These are phyloP conservation scores for Streblospio benedicti DNA, from an alignment of 1,140 invertebrate genomes.

Conservation along the genomic window DNA sequence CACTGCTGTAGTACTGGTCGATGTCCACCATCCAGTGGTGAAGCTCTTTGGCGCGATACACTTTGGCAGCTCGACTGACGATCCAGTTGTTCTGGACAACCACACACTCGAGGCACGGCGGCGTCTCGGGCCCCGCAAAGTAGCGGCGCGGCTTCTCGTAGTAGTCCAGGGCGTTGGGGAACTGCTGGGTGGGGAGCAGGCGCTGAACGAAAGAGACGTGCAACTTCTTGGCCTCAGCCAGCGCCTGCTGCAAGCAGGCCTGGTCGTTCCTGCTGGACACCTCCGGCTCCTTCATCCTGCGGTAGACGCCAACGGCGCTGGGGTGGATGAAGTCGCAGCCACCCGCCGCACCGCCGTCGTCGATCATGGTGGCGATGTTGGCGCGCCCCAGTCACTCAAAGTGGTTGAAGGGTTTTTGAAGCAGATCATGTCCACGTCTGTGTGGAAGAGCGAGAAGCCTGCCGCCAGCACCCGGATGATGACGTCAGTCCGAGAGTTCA, in stretches of 20 bases:
- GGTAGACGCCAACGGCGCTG: no score
- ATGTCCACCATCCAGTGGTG: conserved; percentile 10
- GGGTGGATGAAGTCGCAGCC: no score
- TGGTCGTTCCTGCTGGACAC: no score
- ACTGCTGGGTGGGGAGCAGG: not conserved
- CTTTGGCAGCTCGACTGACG: conserved; percentile 8
- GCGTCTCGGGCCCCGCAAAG: not conserved
- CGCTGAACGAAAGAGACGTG: no score
- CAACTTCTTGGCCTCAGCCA: no score
- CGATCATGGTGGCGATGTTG: no score
- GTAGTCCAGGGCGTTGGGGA: not conserved
- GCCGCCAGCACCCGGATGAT: not conserved
- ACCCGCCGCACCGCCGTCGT: no score
- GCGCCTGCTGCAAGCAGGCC: no score
- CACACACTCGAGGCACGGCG: not conserved
- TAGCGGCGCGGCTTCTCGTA: not conserved
- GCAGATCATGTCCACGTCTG: conserved; percentile 13
- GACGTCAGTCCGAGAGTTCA: conserved; percentile 9
- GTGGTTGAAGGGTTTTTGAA: conserved; percentile 11
- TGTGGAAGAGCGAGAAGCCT: not conserved
- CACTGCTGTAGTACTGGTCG: conserved; percentile 13
- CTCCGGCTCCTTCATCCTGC: no score
- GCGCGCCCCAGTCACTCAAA: no score
- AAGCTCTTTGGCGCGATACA: conserved; percentile 14
- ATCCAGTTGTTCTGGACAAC: conserved; percentile 19